These are phyloP conservation scores for Tinamus guttatus DNA, from an alignment of 2,113 vertebrate species.

Conservation along the genomic window DNA sequence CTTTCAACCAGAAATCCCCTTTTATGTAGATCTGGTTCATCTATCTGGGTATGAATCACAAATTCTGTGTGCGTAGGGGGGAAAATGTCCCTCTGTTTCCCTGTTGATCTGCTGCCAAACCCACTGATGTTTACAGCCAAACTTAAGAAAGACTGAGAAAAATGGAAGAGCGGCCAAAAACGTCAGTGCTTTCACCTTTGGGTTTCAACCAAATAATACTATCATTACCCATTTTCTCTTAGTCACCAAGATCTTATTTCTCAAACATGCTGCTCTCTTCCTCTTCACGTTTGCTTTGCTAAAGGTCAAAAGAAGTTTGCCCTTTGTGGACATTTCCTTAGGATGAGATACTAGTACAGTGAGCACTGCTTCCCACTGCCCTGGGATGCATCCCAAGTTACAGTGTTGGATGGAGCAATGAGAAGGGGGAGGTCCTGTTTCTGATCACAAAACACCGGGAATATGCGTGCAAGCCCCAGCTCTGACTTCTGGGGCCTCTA, in stretches of 20 bases:
- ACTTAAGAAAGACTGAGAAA: neutral
- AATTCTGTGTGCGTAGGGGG: neutral
- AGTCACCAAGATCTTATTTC: conserved; percentile 20
- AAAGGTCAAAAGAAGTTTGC: neutral
- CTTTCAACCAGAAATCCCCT: conserved; percentile 22
- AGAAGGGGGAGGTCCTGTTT: neutral
- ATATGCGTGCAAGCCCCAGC: no score
- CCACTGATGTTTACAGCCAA: neutral
- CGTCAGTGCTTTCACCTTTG: neutral
- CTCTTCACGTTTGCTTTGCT: conserved; percentile 36
- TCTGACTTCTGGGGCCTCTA: neutral
- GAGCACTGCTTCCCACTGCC: neutral
- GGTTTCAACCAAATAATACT: neutral
- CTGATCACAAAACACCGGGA: neutral
- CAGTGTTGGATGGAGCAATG: neutral
- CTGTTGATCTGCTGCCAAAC: conserved; percentile 28
- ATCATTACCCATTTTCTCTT: conserved; percentile 9
- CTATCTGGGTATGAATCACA: conserved; percentile 4
- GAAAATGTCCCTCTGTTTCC: conserved; percentile 17
- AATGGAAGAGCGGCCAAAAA: neutral
- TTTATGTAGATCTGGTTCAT: conserved; percentile 37
- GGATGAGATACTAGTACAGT: neutral
- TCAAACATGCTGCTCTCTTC: conserved; percentile 12
- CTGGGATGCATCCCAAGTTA: neutral
- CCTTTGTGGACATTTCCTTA: conserved; percentile 34